Conservation (phyloP, 2,888 invertebrate species). For the Rhagium mordax region DNA sequence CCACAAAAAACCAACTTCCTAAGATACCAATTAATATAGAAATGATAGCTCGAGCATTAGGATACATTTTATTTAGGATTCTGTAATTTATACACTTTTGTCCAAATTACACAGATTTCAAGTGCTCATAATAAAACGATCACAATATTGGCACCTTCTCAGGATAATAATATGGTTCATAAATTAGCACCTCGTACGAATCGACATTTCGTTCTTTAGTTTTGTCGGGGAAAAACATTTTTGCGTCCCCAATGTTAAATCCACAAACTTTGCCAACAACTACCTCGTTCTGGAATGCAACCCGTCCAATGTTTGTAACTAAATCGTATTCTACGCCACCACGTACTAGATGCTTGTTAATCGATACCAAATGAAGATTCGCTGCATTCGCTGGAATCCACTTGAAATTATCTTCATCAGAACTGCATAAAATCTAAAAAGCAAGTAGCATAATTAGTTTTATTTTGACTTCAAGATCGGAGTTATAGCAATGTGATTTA, state of each 20-base stretch:
- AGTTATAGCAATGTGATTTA: too few relatives aligned
- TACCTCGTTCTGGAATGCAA: conserved; percentile 47
- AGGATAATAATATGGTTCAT: too few relatives aligned
- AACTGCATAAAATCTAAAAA: conserved; percentile 51
- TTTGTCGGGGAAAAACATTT: conserved; percentile 40
- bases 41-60: too few relatives aligned
- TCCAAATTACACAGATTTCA: too few relatives aligned
- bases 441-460: too few relatives aligned
- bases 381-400: conserved; percentile 45
- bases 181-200: conserved; percentile 45
- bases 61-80: too few relatives aligned
- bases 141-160: too few relatives aligned
- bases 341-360: conserved; percentile 45
- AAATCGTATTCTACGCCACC: conserved; percentile 46
- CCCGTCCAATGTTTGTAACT: conserved; percentile 46
- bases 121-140: too few relatives aligned
- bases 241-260: conserved; percentile 39
- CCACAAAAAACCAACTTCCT: too few relatives aligned
- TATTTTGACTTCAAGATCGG: too few relatives aligned
- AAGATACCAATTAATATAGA: too few relatives aligned
- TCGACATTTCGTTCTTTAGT: conserved; percentile 27
- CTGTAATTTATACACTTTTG: too few relatives aligned
- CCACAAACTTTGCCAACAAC: conserved; percentile 47
- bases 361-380: conserved; percentile 44
- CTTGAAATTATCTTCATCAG: conserved; percentile 34